These are phyloP conservation scores for Octodonta nipae DNA, from an alignment of 2,888 invertebrate species.

Conservation along the genomic window DNA sequence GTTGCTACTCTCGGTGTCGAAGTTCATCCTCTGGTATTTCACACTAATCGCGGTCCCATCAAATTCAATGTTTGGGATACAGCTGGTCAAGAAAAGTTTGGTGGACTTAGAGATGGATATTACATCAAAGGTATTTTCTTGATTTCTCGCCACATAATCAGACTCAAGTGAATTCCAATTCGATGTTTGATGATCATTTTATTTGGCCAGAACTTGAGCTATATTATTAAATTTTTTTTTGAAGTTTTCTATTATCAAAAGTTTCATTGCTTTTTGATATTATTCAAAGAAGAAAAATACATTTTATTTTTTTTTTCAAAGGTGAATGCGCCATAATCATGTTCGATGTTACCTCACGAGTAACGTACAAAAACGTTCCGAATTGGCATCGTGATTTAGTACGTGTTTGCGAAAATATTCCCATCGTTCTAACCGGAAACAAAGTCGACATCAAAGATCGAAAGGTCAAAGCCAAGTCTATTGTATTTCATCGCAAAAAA, in stretches of 20 bases:
- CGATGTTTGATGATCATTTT: too few relatives aligned
- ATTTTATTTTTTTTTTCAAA: too few relatives aligned
- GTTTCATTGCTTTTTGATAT: too few relatives aligned
- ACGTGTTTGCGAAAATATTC: slow-evolving; percentile 97
- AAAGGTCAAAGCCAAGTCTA: slow-evolving; percentile 98
- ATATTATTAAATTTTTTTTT: too few relatives aligned
- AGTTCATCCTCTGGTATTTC: slow-evolving; percentile 95
- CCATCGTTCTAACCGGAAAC: slow-evolving; percentile 99
- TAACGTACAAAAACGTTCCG: slow-evolving; percentile 99
- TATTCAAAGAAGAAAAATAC: too few relatives aligned
- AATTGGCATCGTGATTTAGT: slow-evolving; percentile 99
- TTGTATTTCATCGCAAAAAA: slow-evolving; percentile 98
- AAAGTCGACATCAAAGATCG: slow-evolving; percentile 99
- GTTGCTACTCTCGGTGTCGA: slow-evolving; percentile 98
- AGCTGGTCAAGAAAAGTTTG: slow-evolving; percentile 98
- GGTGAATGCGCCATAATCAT: slow-evolving; percentile 95
- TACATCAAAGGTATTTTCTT: too few relatives aligned
- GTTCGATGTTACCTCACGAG: slow-evolving; percentile 98
- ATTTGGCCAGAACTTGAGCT: too few relatives aligned
- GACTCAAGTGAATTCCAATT: too few relatives aligned
- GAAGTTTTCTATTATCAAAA: too few relatives aligned
- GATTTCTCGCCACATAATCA: too few relatives aligned
- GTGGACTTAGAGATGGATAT: slow-evolving; percentile 95
- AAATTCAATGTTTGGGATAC: slow-evolving; percentile 99
- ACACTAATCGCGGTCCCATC: slow-evolving; percentile 94